Conservation (phyloP, 2,888 invertebrate genomes). For the Cataglyphis altisquamis region DNA sequence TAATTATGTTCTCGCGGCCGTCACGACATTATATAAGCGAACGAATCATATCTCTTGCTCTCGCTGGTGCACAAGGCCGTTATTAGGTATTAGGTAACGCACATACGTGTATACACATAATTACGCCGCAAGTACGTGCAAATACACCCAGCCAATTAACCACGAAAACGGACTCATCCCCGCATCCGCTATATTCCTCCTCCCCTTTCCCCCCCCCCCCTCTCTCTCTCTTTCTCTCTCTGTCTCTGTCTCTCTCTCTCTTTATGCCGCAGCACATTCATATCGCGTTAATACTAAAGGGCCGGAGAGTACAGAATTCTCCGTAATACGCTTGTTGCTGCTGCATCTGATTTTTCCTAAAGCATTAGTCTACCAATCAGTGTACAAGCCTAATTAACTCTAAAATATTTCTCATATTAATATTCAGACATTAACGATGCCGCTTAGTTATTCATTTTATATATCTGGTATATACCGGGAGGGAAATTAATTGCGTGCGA, state of each 20-base stretch:
- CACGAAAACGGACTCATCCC: constrained; percentile 64
- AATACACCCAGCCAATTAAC: constrained; percentile 69
- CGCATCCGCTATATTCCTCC: constrained; percentile 2
- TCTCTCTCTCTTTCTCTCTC: constrained; percentile 20
- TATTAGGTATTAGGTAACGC: constrained; percentile 55
- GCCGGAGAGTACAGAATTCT: constrained; percentile 12
- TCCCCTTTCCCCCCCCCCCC: neutral
- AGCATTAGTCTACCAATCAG: constrained; percentile 24
- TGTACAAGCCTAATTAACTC: constrained; percentile 38
- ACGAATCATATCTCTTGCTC: constrained; percentile 47
- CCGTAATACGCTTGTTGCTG: constrained; percentile 33
- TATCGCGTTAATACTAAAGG: constrained; percentile 51
- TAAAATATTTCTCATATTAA: neutral
- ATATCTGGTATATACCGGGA: neutral
- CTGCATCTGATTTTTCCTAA: constrained; percentile 16
- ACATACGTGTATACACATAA: constrained; percentile 54
- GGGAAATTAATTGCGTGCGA: neutral
- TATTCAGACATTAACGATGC: neutral
- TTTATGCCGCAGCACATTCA: constrained; percentile 54
- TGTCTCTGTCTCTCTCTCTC: constrained; percentile 33
- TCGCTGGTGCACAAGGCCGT: constrained; percentile 46
- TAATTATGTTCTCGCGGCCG: constrained; percentile 51
- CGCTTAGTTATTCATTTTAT: neutral
- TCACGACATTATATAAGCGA: constrained; percentile 45
- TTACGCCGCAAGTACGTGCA: constrained; percentile 60